Percentiles rank a stretch among this genome's conserved stretches.
Evolutionary conservation across 2,797 vertebrate genomes (phyloP).

Genomic region (Craterocephalus amniculus): DNA sequence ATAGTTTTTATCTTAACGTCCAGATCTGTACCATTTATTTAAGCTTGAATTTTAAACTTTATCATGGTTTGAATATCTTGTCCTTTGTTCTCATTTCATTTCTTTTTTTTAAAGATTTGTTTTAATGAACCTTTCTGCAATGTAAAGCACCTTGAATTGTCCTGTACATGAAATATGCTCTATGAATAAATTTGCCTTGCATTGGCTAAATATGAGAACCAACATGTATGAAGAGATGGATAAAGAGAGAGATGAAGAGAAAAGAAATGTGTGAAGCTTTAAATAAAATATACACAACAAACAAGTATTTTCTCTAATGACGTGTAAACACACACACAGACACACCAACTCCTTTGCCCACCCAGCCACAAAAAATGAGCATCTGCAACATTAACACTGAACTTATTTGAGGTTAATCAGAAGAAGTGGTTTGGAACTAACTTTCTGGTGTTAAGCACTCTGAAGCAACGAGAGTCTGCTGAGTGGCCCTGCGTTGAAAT

Average conservation of each 20-base stretch:
- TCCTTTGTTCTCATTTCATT: too few relatives aligned
- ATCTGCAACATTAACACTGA: conserved; percentile 67
- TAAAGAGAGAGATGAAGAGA: conserved; percentile 19
- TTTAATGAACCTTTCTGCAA: too few relatives aligned
- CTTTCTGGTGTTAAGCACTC: conserved; percentile 70
- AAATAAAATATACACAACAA: conserved; percentile 31
- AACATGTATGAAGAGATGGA: not conserved
- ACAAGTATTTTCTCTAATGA: conserved; percentile 16
- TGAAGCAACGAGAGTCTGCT: conserved; percentile 62
- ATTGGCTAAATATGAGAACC: not conserved
- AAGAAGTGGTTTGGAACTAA: conserved; percentile 75
- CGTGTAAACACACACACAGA: conserved; percentile 6
- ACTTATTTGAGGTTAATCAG: conserved; percentile 77
- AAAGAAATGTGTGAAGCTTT: conserved; percentile 16
- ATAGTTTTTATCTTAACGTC: too few relatives aligned
- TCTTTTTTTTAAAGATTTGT: too few relatives aligned
- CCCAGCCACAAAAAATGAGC: conserved; percentile 50
- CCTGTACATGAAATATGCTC: too few relatives aligned
- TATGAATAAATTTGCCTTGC: too few relatives aligned
- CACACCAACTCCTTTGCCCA: conserved; percentile 22
- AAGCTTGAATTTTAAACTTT: too few relatives aligned
- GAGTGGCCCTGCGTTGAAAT: conserved; percentile 68
- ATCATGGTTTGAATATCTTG: too few relatives aligned
- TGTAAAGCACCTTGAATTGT: too few relatives aligned
- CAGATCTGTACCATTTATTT: too few relatives aligned